Evolutionary conservation across 2,113 vertebrate genomes (phyloP).

Genomic region (Pollachius pollachius): DNA sequence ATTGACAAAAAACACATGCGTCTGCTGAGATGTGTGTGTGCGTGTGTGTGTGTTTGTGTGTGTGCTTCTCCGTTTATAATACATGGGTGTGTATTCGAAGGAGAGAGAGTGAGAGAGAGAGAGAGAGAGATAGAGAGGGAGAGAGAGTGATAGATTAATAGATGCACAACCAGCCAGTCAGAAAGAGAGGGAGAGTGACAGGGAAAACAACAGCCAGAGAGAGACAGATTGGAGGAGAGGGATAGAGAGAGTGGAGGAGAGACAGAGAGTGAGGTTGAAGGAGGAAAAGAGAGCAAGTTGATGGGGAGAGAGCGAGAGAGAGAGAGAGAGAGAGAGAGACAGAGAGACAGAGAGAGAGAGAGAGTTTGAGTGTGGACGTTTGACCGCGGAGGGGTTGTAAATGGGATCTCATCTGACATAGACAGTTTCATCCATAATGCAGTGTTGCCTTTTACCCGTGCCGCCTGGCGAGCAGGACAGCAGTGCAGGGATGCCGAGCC

Average conservation of each 20-base stretch:
- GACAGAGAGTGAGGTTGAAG: too few species aligned
- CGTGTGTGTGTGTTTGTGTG: background rate
- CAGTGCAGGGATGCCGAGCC: background rate
- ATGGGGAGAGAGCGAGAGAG: too few species aligned
- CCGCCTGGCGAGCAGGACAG: conserved; percentile 5
- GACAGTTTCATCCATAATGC: conserved; percentile 63
- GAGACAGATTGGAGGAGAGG: too few species aligned
- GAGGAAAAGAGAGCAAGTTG: too few species aligned
- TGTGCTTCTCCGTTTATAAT: background rate
- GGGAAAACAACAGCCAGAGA: too few species aligned
- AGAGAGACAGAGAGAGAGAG: too few species aligned
- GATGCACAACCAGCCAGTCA: too few species aligned
- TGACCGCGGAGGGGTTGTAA: conserved; percentile 27
- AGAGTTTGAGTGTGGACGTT: background rate
- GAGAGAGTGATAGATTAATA: background rate
- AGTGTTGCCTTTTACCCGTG: conserved; percentile 44
- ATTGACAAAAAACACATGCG: background rate
- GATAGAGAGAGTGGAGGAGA: too few species aligned
- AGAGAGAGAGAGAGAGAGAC: too few species aligned
- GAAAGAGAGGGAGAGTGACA: too few species aligned
- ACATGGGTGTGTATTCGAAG: conserved; percentile 22
- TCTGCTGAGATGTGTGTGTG: conserved; percentile 3
- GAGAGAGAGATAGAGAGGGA: background rate
- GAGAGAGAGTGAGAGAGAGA: background rate
- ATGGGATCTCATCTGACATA: conserved; percentile 44